phyloP scores from a whole-genome alignment of 2,888 invertebrate species.

The Charanyca ferruginea region DNA sequence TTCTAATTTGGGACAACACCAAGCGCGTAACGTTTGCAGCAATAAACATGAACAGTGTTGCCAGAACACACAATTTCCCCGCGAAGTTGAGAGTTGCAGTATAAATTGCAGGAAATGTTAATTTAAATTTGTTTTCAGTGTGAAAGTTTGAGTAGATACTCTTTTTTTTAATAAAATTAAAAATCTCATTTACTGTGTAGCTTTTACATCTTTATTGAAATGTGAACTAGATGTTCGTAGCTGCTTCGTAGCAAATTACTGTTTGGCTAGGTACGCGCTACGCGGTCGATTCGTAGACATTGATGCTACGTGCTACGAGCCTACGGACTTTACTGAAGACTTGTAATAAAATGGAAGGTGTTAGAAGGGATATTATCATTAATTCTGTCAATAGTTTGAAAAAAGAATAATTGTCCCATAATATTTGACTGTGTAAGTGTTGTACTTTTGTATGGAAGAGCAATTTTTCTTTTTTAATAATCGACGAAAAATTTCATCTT shows the following conservation, averaged over 20 bases:
- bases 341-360: background rate
- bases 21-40: conserved; percentile 65
- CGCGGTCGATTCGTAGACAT: conserved; percentile 3
- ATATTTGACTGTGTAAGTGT: too few relatives aligned
- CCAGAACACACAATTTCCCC: conserved; percentile 22
- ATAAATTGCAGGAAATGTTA: conserved; percentile 22
- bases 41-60: conserved; percentile 61
- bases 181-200: too few relatives aligned
- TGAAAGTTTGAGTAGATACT: background rate
- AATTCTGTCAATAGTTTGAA: too few relatives aligned
- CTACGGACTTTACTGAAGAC: background rate
- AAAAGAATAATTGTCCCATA: too few relatives aligned
- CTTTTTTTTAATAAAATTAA: background rate
- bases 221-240: too few relatives aligned
- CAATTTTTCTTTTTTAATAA: too few relatives aligned
- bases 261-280: conserved; percentile 7
- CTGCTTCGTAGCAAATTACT: conserved; percentile 10
- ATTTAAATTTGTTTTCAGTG: conserved; percentile 9
- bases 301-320: conserved; percentile 14
- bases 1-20: conserved; percentile 73
- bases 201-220: background rate
- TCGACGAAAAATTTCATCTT: too few relatives aligned
- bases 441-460: too few relatives aligned
- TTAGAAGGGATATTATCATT: too few relatives aligned
- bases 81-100: conserved; percentile 19